phyloP scores from a whole-genome alignment of 2,797 vertebrate genomes.

The Potorous gilbertii region DNA sequence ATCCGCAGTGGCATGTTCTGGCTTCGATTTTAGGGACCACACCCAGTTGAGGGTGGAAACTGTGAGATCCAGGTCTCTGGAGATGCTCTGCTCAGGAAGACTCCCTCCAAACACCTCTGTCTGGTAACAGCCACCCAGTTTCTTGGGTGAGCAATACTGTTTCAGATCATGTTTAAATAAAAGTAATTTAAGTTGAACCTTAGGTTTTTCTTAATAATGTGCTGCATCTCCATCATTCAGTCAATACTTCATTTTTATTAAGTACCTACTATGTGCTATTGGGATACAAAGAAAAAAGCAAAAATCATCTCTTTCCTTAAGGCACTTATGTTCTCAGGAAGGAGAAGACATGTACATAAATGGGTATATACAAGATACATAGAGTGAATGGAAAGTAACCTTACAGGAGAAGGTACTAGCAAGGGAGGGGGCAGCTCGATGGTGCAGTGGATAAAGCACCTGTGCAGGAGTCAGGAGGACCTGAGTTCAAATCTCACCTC shows the following conservation, averaged over 20 bases:
- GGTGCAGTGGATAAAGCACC: too few relatives aligned
- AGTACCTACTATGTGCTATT: neutral
- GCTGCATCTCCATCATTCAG: neutral
- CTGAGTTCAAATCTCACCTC: too few relatives aligned
- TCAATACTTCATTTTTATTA: neutral
- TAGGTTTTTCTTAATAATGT: neutral
- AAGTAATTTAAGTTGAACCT: neutral
- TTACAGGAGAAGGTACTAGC: neutral
- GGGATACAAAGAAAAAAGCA: neutral
- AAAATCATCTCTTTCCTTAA: neutral
- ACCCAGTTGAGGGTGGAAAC: neutral
- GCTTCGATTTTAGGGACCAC: conserved; percentile 91
- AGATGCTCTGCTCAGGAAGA: neutral
- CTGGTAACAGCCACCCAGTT: neutral
- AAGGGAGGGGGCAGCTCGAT: neutral
- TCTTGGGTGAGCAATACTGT: neutral
- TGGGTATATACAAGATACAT: neutral
- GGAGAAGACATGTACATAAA: neutral
- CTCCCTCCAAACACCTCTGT: neutral
- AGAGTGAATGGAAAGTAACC: neutral
- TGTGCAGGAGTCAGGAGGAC: too few relatives aligned
- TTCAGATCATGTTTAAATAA: neutral
- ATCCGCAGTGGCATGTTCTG: conserved; percentile 97
- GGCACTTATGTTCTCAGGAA: neutral
- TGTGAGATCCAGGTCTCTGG: neutral